phyloP scores from a whole-genome alignment of 2,888 invertebrate genomes.

The Metellina segmentata region DNA sequence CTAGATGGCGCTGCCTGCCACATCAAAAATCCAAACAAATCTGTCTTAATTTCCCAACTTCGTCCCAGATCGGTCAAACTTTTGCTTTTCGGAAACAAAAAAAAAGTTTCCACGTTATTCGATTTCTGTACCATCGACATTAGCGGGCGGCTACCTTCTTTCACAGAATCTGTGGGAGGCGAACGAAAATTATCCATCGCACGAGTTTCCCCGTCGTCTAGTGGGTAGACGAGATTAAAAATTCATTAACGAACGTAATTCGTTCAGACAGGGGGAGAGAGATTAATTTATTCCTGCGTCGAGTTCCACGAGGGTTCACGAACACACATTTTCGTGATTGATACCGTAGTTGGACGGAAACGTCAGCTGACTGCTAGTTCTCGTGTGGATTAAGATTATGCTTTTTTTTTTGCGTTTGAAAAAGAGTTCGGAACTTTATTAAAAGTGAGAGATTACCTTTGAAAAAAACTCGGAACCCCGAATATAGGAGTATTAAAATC shows the following conservation, averaged over 20 bases:
- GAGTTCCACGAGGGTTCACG: not conserved
- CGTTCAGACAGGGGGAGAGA: not conserved
- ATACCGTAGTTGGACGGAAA: not conserved
- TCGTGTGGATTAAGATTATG: not conserved
- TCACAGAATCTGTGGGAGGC: not conserved
- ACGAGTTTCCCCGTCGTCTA: not conserved
- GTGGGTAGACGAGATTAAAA: not conserved
- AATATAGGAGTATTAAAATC: not conserved
- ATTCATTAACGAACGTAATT: conserved; percentile 1
- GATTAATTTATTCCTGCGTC: not conserved
- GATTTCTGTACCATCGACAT: not conserved
- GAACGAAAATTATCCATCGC: not conserved
- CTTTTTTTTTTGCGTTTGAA: not conserved
- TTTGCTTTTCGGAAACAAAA: not conserved
- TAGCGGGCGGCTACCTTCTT: not conserved
- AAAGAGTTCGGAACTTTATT: not conserved
- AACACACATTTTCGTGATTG: not conserved
- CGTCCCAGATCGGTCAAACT: not conserved
- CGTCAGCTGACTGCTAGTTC: not conserved
- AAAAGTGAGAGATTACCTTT: not conserved
- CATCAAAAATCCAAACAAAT: not conserved
- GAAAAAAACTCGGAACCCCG: not conserved
- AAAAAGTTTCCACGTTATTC: not conserved
- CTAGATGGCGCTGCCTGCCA: no score
- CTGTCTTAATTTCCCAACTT: not conserved